Percentiles rank a stretch among this genome's conserved stretches.
These are phyloP conservation scores for Sebastiscus albofasciatus DNA, from an alignment of 2,797 vertebrate genomes.

Conservation along the genomic window DNA sequence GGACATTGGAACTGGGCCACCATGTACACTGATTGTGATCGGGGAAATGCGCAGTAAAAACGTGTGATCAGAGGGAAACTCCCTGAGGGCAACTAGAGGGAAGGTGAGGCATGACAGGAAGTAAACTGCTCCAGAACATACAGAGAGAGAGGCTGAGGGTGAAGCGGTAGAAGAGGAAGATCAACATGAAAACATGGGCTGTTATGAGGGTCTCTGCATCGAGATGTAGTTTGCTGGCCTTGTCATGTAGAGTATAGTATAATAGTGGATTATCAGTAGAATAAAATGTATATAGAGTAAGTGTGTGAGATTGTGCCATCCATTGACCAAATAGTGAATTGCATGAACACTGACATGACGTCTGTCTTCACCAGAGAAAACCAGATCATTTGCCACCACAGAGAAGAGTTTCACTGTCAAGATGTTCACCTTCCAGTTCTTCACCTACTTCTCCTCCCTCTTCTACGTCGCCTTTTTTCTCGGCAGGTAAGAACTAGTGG, in stretches of 20 bases:
- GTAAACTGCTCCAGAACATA: neutral
- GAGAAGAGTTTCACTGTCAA: conserved; percentile 92
- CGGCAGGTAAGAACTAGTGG: conserved; percentile 86
- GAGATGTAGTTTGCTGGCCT: neutral
- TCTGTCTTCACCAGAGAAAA: conserved; percentile 83
- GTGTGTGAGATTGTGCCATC: conserved; percentile 18
- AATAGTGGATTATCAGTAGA: too few species aligned
- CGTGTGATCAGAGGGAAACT: neutral
- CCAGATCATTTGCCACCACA: conserved; percentile 84
- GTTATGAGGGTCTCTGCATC: neutral
- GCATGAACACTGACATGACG: neutral
- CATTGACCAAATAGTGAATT: conserved; percentile 10
- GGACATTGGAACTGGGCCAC: conserved; percentile 13
- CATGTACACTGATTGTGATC: neutral
- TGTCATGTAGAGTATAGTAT: neutral
- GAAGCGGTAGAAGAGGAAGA: neutral
- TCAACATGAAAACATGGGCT: neutral
- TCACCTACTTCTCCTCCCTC: conserved; percentile 94
- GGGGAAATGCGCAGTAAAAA: neutral
- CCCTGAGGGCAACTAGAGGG: neutral
- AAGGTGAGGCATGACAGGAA: neutral
- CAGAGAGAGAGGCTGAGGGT: neutral
- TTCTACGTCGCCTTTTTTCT: conserved; percentile 96
- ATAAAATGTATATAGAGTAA: too few species aligned
- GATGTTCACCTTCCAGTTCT: conserved; percentile 97